phyloP scores from a whole-genome alignment of 2,888 invertebrate genomes.

The Limnephilus lunatus region DNA sequence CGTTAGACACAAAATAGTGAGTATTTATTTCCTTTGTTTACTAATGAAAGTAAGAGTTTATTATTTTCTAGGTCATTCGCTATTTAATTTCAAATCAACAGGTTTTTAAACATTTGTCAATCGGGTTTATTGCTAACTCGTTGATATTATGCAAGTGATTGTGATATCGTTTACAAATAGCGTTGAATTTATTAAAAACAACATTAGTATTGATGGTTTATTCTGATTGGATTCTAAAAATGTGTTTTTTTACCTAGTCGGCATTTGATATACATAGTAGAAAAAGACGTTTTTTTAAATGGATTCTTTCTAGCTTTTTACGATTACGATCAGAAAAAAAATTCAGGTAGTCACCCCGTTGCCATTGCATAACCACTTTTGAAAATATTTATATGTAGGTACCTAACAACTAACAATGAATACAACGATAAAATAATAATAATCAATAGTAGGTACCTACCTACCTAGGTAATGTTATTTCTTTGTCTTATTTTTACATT shows the following conservation, averaged over 20 bases:
- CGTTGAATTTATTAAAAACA: neutral
- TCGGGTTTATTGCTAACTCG: neutral
- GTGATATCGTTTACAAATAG: too few relatives aligned
- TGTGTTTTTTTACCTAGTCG: too few relatives aligned
- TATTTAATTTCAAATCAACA: neutral
- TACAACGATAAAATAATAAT: neutral
- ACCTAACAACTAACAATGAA: too few relatives aligned
- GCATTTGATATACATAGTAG: too few relatives aligned
- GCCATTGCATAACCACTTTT: neutral
- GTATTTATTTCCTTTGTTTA: conserved; percentile 40
- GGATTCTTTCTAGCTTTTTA: too few relatives aligned
- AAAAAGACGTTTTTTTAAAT: too few relatives aligned
- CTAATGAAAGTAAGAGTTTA: conserved; percentile 26
- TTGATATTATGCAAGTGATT: neutral
- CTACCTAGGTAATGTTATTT: too few relatives aligned
- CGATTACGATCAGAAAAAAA: neutral
- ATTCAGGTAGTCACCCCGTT: neutral
- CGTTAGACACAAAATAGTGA: conserved; percentile 10
- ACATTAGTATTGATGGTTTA: too few relatives aligned
- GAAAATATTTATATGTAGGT: neutral
- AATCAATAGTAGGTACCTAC: neutral
- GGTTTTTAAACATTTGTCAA: neutral
- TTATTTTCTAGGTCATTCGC: conserved; percentile 17
- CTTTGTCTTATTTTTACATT: too few relatives aligned
- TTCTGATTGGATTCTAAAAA: too few relatives aligned